Evolutionary conservation across 2,888 invertebrate genomes (phyloP).

Genomic region (Rugalucina vietnamica): DNA sequence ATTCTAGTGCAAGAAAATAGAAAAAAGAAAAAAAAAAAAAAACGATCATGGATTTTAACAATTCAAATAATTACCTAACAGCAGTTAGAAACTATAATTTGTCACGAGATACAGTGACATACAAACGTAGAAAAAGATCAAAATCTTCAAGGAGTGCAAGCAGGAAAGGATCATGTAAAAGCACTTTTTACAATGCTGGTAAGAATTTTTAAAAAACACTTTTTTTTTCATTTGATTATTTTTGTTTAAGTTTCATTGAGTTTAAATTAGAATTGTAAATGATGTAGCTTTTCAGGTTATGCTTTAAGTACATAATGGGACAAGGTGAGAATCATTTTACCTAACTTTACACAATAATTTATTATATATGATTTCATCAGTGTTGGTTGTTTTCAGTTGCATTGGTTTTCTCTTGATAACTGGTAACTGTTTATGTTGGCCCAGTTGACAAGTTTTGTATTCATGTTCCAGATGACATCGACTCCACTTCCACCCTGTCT

Average conservation of each 20-base stretch:
- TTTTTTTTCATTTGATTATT: too few species aligned
- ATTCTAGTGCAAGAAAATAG: background rate
- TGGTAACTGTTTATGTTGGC: too few species aligned
- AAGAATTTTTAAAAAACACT: too few species aligned
- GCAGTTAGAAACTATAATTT: background rate
- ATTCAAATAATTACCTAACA: background rate
- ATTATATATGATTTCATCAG: too few species aligned
- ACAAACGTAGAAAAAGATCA: background rate
- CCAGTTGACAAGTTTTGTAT: background rate
- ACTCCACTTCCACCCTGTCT: constrained; percentile 63
- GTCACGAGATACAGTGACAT: background rate
- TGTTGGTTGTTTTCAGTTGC: too few species aligned
- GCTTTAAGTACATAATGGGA: too few species aligned
- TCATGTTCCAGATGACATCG: constrained; percentile 67
- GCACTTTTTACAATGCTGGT: background rate
- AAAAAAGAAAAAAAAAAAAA: background rate
- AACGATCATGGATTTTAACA: background rate
- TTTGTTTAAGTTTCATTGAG: too few species aligned
- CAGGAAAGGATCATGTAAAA: background rate
- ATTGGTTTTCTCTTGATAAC: too few species aligned
- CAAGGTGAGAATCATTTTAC: too few species aligned
- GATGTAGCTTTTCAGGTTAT: too few species aligned
- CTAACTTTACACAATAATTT: too few species aligned
- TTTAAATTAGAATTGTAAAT: too few species aligned
- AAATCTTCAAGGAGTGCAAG: background rate